phyloP scores from a whole-genome alignment of 1,140 invertebrate genomes.

The Heliconius eleuchia region DNA sequence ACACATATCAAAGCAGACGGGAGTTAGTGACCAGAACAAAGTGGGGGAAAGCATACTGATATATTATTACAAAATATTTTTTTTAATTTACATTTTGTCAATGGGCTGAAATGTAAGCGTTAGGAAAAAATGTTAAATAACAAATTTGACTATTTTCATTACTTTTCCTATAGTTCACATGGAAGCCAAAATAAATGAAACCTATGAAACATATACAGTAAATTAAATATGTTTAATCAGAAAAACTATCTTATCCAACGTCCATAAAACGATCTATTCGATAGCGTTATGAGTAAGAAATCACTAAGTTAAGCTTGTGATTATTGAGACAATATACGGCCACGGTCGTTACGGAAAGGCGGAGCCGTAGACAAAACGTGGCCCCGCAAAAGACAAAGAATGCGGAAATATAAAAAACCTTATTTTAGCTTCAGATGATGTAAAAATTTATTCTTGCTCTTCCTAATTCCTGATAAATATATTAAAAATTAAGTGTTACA shows the following conservation, averaged over 20 bases:
- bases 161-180: background rate
- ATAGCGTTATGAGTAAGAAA: background rate
- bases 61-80: too few species aligned
- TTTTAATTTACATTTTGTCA: too few species aligned
- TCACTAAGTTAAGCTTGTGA: background rate
- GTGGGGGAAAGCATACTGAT: too few species aligned
- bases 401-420: constrained; percentile 23
- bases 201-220: background rate
- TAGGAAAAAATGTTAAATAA: too few species aligned
- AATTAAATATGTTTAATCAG: background rate
- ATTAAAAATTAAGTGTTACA: too few species aligned
- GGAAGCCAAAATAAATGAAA: background rate
- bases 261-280: constrained; percentile 2
- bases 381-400: constrained; percentile 15
- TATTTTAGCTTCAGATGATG: background rate
- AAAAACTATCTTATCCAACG: background rate
- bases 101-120: too few species aligned
- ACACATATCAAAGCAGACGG: too few species aligned
- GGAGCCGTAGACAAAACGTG: constrained; percentile 18
- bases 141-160: too few species aligned
- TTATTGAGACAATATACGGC: constrained; percentile 9
- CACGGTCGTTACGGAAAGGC: constrained; percentile 25
- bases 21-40: too few species aligned
- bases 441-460: background rate
- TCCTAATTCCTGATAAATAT: background rate